These are phyloP conservation scores for Podarcis muralis DNA, from an alignment of 2,113 vertebrate genomes.

Conservation along the genomic window DNA sequence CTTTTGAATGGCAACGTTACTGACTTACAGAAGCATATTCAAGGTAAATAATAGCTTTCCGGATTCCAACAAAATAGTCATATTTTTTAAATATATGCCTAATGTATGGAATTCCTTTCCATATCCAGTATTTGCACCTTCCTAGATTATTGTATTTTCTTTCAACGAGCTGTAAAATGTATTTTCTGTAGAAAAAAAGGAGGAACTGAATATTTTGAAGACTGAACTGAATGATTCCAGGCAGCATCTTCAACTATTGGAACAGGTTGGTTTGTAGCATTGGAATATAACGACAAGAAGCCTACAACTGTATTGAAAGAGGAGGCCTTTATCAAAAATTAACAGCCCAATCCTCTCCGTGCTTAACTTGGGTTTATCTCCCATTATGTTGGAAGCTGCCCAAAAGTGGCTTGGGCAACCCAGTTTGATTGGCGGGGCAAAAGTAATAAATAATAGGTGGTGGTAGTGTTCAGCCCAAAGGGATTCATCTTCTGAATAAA, in stretches of 20 bases:
- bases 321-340: neutral
- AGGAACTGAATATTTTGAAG: conserved; percentile 71
- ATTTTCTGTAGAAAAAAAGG: conserved; percentile 69
- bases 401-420: too few species aligned
- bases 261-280: conserved; percentile 66
- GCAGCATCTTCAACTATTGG: conserved; percentile 69
- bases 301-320: rapidly evolving
- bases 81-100: neutral
- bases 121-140: neutral
- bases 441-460: neutral
- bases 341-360: neutral
- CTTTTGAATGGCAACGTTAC: conserved; percentile 54
- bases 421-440: too few species aligned
- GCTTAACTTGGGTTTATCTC: neutral
- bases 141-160: neutral
- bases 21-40: conserved; percentile 64
- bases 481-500: neutral
- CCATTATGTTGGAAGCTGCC: neutral
- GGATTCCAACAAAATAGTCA: neutral
- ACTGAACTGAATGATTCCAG: conserved; percentile 68
- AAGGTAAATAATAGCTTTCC: conserved; percentile 57
- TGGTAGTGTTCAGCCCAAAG: neutral
- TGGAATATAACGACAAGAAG: neutral
- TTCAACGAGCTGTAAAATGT: neutral
- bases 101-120: too few species aligned